Conservation (phyloP, 2,113 vertebrate species). For the Tachysurus vachellii region DNA sequence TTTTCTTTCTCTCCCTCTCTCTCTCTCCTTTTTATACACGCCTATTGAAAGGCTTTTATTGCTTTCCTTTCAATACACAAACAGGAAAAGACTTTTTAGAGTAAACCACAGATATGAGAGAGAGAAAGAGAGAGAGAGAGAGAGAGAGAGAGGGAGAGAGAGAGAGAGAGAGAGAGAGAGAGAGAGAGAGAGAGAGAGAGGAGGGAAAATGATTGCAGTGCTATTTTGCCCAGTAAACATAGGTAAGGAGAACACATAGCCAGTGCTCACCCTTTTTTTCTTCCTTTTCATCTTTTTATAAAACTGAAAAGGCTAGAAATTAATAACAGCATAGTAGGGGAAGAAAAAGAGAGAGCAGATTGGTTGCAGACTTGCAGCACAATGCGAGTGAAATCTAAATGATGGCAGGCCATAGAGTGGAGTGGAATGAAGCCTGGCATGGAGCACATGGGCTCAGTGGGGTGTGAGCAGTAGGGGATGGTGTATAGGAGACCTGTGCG, state of each 20-base stretch:
- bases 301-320: conserved; percentile 88
- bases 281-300: conserved; percentile 61
- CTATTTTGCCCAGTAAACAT: conserved; percentile 93
- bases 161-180: conserved; percentile 14
- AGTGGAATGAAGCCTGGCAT: conserved; percentile 74
- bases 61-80: conserved; percentile 93
- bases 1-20: conserved; percentile 45
- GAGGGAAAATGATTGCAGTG: conserved; percentile 92
- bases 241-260: conserved; percentile 81
- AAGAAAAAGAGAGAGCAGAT: conserved; percentile 61
- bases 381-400: conserved; percentile 86
- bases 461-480: conserved; percentile 21
- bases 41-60: conserved; percentile 96
- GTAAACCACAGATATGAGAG: conserved; percentile 91
- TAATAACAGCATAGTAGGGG: conserved; percentile 78
- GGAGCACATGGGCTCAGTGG: conserved; percentile 53
- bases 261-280: conserved; percentile 63
- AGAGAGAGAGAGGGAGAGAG: conserved; percentile 30
- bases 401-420: conserved; percentile 83
- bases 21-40: conserved; percentile 83
- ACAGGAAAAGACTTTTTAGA: conserved; percentile 95
- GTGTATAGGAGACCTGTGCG: conserved; percentile 33
- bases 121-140: conserved; percentile 63
- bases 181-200: conserved; percentile 58
- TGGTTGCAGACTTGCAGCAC: conserved; percentile 82